A percentile compares a stretch with the other conserved stretches of the same genome.
phyloP scores from a whole-genome alignment of 2,888 invertebrate species.

The Agapostemon virescens region DNA sequence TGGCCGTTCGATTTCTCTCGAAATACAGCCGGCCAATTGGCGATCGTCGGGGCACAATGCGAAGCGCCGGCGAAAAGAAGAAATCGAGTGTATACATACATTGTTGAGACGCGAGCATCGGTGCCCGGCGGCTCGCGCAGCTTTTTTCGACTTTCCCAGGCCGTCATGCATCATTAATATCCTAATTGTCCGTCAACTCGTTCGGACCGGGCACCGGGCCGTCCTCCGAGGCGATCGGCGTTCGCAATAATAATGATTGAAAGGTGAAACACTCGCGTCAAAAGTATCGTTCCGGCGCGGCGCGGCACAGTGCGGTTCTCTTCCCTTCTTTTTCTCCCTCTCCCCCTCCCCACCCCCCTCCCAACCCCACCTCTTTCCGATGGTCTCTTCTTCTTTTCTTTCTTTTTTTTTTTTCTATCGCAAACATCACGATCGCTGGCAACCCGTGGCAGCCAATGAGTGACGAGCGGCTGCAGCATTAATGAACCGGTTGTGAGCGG shows the following conservation, averaged over 20 bases:
- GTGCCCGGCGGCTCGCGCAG: background rate
- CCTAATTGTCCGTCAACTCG: constrained; percentile 55
- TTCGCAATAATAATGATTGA: constrained; percentile 62
- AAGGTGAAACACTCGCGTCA: constrained; percentile 62
- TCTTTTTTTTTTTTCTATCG: constrained; percentile 33
- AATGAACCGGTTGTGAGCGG: constrained; percentile 71
- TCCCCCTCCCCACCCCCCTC: background rate
- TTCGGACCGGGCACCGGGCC: constrained; percentile 34
- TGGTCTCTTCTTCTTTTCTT: constrained; percentile 20
- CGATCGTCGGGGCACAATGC: background rate
- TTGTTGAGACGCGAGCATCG: background rate
- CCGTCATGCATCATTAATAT: constrained; percentile 55
- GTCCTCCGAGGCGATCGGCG: constrained; percentile 25
- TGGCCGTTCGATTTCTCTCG: constrained; percentile 2
- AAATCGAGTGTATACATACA: background rate
- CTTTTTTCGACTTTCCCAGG: constrained; percentile 39
- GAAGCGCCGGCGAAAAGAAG: background rate
- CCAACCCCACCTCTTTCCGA: constrained; percentile 7
- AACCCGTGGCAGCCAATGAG: constrained; percentile 65
- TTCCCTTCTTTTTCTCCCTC: constrained; percentile 20
- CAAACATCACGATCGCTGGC: constrained; percentile 57
- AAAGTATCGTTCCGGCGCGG: constrained; percentile 40
- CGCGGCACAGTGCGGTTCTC: background rate
- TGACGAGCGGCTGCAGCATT: constrained; percentile 68
- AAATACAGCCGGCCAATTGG: background rate